Base-by-base conservation (phyloP, 1,140 invertebrate species). In the Caenorhabditis tropicalis region DNA sequence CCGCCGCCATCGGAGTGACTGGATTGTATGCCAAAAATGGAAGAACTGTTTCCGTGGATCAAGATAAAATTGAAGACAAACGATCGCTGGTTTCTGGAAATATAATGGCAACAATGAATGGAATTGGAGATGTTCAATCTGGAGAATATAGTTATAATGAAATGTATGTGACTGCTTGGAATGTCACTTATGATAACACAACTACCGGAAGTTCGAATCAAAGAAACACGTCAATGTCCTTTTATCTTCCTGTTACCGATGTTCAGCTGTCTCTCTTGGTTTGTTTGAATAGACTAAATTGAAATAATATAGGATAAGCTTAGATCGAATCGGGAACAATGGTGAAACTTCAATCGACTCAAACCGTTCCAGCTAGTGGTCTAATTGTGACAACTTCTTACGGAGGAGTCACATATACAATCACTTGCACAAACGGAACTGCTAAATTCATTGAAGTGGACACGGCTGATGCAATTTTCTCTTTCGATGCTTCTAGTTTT, bases 81-180 rank as follows among this genome's bases (percentile, higher is more conserved):
- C n/a, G 36, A 74, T 43, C 65, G 2, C 65, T 74, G 5, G 65
- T 74, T 1, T 74, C 65, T 74, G 65, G 65, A 74, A 74, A 74
- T 27, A 74, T 74, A 21, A 74, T 74, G 65, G 65, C 65, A 12
- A 74, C 65, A 46, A 15, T 74, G 65, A 74, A 16, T 43, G 65
- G 65, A 74, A n/a, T 74, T 74, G 65, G 65, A 74, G 36, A 74
- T 43, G 65, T 74, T 24, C 65, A 74, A 74, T 74, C 65, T 10
- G 65, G 65, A 46, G 65, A 46, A 24, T 74, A 74, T 21, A 74
- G 36, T 24, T 74, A 74, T 43, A 74, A 43, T 21, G 65, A 43
- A 1, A 74, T 74, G 65, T 74, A 74, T 74, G 65, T 74, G n/a
- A 74, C 65, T 74, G 65, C 65, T 0, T 74, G 65, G 65, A 74